Evolutionary conservation across 2,113 vertebrate genomes (phyloP).

Genomic region (Oreamnos americanus): DNA sequence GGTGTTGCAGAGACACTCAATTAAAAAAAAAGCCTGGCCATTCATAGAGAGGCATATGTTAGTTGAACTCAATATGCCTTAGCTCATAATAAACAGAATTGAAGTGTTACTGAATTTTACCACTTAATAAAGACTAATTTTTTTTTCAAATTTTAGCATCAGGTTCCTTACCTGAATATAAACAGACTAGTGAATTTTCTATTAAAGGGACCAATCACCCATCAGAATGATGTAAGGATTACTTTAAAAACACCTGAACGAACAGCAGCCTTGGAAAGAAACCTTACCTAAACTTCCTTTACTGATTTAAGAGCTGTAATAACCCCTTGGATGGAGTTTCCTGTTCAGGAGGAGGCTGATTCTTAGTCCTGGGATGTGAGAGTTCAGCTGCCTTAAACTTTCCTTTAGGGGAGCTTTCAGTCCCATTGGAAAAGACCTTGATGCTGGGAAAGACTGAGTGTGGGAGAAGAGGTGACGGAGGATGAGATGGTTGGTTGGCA

Average conservation of each 20-base stretch:
- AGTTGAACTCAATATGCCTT: neutral
- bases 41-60: neutral
- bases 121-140: neutral
- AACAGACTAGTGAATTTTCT: neutral
- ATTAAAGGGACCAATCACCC: neutral
- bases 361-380: neutral
- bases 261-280: neutral
- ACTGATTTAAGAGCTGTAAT: neutral
- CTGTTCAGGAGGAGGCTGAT: neutral
- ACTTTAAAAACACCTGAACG: neutral
- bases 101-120: neutral
- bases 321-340: neutral
- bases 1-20: neutral
- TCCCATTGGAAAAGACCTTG: neutral
- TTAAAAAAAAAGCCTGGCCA: neutral
- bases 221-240: neutral
- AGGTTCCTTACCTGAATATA: neutral
- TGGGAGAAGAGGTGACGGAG: neutral
- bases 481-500: neutral
- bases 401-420: fast-evolving
- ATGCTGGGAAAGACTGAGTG: neutral
- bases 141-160: neutral
- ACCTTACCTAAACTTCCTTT: neutral
- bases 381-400: neutral
- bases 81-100: neutral